Percentiles rank a stretch among this genome's conserved stretches.
These are phyloP conservation scores for Nipponia nippon DNA, from an alignment of 2,113 vertebrate genomes.

Conservation along the genomic window DNA sequence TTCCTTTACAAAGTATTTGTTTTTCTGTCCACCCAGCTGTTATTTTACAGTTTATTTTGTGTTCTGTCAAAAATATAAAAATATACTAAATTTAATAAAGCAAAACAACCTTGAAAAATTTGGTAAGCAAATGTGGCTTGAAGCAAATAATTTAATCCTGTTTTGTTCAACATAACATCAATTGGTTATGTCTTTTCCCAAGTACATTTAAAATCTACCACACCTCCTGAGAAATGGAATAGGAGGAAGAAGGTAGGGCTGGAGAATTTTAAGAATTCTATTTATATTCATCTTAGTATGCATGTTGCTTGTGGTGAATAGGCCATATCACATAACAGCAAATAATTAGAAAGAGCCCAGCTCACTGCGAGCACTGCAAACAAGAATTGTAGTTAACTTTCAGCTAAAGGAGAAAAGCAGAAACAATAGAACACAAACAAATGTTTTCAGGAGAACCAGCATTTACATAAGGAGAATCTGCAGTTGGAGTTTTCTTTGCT, in stretches of 20 bases:
- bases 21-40: background rate
- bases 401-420: background rate
- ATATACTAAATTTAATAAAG: background rate
- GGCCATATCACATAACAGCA: background rate
- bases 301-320: background rate
- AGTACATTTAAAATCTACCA: background rate
- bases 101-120: background rate
- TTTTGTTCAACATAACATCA: background rate
- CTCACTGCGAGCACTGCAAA: background rate
- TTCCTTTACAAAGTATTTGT: background rate
- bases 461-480: background rate
- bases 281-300: background rate
- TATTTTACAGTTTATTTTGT: background rate
- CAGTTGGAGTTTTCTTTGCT: background rate
- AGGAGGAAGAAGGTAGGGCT: background rate
- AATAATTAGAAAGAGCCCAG: background rate
- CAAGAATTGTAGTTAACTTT: background rate
- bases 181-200: background rate
- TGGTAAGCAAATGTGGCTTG: background rate
- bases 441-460: background rate
- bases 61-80: background rate
- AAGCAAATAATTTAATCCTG: background rate
- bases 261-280: background rate
- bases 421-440: background rate
- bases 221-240: background rate